Percentiles rank a stretch among this genome's conserved stretches.
Evolutionary conservation across 1,140 invertebrate genomes (phyloP).

Genomic region (Neocloeon triangulifer): DNA sequence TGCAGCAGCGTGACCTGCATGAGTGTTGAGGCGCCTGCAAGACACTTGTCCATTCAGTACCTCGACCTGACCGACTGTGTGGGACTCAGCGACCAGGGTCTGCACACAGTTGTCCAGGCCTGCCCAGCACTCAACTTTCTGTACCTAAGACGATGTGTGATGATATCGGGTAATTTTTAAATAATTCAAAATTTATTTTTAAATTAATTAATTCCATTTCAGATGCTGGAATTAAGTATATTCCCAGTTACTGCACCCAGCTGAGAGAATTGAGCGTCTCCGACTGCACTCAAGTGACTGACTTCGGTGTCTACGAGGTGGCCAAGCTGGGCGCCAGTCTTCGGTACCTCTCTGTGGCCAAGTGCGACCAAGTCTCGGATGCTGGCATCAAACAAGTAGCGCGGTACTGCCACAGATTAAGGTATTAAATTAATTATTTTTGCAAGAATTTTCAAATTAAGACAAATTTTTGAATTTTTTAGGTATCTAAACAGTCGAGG

Average conservation of each 20-base stretch:
- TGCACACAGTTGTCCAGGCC: conserved; percentile 57
- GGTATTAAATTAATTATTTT: no score
- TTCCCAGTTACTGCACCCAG: conserved; percentile 64
- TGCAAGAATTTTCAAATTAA: no score
- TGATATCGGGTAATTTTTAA: conserved; percentile 44
- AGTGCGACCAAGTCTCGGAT: conserved; percentile 66
- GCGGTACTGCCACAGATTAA: no score
- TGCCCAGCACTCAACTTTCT: conserved; percentile 70
- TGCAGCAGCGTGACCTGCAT: conserved; percentile 40
- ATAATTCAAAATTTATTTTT: conserved; percentile 3
- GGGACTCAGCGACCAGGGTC: conserved; percentile 54
- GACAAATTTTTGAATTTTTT: no score
- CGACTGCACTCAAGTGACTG: conserved; percentile 70
- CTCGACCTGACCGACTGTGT: conserved; percentile 72
- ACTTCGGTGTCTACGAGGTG: conserved; percentile 75
- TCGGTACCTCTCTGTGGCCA: conserved; percentile 70
- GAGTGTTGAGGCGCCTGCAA: conserved; percentile 25
- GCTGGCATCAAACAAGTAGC: conserved; percentile 71
- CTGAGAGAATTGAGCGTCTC: conserved; percentile 72
- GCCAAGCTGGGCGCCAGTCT: conserved; percentile 65
- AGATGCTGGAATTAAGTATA: conserved; percentile 51
- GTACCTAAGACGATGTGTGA: conserved; percentile 67
- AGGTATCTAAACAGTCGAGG: conserved; percentile 76
- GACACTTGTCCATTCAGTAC: conserved; percentile 36
- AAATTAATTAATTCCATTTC: conserved; percentile 14